phyloP scores from a whole-genome alignment of 1,140 invertebrate genomes.

The Tenebrio molitor region DNA sequence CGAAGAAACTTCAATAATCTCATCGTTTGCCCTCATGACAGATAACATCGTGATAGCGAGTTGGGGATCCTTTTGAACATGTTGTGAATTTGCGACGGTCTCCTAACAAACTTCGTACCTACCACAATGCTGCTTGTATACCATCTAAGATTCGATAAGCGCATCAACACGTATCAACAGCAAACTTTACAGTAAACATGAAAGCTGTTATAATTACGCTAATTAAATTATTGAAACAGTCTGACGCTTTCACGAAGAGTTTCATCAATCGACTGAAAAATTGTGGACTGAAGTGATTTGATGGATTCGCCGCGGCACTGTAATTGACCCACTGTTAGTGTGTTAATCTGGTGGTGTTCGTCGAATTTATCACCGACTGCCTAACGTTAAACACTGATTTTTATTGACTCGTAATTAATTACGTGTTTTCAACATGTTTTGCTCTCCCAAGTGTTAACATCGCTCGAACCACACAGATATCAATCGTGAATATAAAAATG shows the following conservation, averaged over 20 bases:
- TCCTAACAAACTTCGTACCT: slow-evolving; percentile 27
- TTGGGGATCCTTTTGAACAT: slow-evolving; percentile 47
- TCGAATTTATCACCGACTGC: no score
- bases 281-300: no score
- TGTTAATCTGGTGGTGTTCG: no score
- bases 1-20: slow-evolving; percentile 19
- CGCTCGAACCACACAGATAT: no score
- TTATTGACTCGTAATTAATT: no score
- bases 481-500: no score
- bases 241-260: background rate
- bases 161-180: slow-evolving; percentile 28
- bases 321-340: no score
- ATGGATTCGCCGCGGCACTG: no score
- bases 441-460: no score
- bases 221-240: slow-evolving; percentile 27
- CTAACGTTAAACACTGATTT: no score
- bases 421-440: no score
- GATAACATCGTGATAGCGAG: slow-evolving; percentile 23
- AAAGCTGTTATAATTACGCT: slow-evolving; percentile 29
- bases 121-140: slow-evolving; percentile 24
- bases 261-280: background rate
- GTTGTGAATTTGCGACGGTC: slow-evolving; percentile 45
- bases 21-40: slow-evolving; percentile 16
- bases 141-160: slow-evolving; percentile 39
- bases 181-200: slow-evolving; percentile 21